Conservation (phyloP, 2,888 invertebrate species). For the Clepsis dumicolana region DNA sequence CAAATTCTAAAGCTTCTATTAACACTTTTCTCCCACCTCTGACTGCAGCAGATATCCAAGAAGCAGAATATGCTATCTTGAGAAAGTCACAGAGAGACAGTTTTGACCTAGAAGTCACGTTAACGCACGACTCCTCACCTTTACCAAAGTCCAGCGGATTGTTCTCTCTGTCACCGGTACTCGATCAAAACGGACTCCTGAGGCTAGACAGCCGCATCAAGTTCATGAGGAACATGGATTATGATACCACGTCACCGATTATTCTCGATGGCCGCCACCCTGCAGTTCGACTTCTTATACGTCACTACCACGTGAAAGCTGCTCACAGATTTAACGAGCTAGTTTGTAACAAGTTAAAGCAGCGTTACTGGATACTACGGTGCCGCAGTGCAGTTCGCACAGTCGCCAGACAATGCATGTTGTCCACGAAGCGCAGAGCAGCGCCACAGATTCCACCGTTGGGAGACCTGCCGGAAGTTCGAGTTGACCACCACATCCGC, state of each 20-base stretch:
- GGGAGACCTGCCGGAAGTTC: background rate
- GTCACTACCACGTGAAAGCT: too few relatives aligned
- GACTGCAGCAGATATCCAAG: background rate
- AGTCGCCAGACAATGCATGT: too few relatives aligned
- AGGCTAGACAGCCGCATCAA: slow-evolving; percentile 10
- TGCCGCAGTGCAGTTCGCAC: too few relatives aligned
- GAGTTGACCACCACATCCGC: background rate
- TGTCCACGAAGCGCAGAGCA: too few relatives aligned
- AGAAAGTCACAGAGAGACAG: background rate
- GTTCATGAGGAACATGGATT: slow-evolving; percentile 2
- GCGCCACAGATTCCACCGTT: background rate
- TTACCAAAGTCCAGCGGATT: slow-evolving; percentile 6
- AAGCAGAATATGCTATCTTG: slow-evolving; percentile 1
- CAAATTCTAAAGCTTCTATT: slow-evolving; percentile 2
- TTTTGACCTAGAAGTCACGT: background rate
- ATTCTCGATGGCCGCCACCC: slow-evolving; percentile 12
- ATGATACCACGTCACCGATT: background rate
- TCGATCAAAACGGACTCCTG: background rate
- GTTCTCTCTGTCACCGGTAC: background rate
- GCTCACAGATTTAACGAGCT: too few relatives aligned
- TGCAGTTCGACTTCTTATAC: background rate
- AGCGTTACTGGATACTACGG: too few relatives aligned
- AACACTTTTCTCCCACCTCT: background rate
- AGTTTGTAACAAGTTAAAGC: too few relatives aligned
- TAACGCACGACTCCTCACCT: background rate